Conservation (phyloP, 2,113 vertebrate species). For the Benitochromis conjunctus region DNA sequence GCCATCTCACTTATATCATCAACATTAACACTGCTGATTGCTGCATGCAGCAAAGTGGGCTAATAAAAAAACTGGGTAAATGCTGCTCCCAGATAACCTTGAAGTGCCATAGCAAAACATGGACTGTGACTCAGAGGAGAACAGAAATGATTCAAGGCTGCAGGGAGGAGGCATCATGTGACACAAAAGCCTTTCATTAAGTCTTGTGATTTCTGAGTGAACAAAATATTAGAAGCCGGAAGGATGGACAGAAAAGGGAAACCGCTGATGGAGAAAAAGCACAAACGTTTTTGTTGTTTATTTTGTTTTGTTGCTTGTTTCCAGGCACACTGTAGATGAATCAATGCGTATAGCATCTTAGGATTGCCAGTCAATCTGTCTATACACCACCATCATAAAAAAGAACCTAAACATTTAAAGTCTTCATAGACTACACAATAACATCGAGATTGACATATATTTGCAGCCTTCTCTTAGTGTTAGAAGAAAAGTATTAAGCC, state of each 20-base stretch:
- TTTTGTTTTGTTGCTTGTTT: neutral
- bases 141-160: conserved; percentile 21
- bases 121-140: neutral
- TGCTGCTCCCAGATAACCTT: neutral
- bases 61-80: neutral
- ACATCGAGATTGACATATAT: neutral
- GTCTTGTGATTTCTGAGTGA: conserved; percentile 69
- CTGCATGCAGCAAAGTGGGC: neutral
- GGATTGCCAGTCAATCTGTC: neutral
- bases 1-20: neutral
- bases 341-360: neutral
- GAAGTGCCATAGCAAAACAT: neutral
- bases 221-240: conserved; percentile 31
- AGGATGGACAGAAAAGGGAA: neutral
- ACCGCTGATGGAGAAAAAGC: neutral
- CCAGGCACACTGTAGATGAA: neutral
- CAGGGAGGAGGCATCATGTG: conserved; percentile 59
- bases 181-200: conserved; percentile 38
- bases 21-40: neutral
- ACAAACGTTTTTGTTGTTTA: neutral
- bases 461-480: neutral
- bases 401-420: neutral
- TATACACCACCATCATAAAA: neutral
- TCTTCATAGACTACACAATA: neutral
- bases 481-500: neutral